Conservation (phyloP, 2,888 invertebrate genomes). For the Galerucella nymphaeae region DNA sequence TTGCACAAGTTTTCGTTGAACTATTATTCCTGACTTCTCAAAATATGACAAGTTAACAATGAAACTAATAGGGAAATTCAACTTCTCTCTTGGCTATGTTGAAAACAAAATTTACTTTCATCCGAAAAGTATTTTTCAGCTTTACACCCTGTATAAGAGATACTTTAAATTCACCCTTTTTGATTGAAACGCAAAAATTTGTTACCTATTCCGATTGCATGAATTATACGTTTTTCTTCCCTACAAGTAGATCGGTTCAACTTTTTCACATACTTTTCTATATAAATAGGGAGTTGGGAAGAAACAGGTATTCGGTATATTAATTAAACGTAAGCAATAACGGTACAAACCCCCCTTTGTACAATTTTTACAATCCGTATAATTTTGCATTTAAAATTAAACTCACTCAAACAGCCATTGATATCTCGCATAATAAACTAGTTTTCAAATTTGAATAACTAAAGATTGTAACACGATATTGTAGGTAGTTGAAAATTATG, state of each 20-base stretch:
- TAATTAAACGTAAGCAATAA: slow-evolving; percentile 17
- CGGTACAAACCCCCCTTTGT: slow-evolving; percentile 8
- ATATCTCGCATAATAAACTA: neutral
- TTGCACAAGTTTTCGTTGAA: too few relatives aligned
- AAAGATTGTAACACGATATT: neutral
- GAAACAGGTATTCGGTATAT: slow-evolving; percentile 6
- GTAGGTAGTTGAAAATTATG: neutral
- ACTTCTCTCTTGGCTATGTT: too few relatives aligned
- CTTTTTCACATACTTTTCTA: neutral
- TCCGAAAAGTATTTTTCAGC: too few relatives aligned
- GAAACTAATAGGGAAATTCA: too few relatives aligned
- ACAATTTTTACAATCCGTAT: slow-evolving; percentile 27
- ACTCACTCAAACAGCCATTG: neutral
- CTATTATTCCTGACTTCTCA: too few relatives aligned
- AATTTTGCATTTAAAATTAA: slow-evolving; percentile 30
- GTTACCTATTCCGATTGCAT: neutral
- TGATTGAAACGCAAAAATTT: neutral
- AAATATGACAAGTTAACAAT: too few relatives aligned
- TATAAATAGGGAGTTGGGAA: neutral
- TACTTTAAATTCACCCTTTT: slow-evolving; percentile 42
- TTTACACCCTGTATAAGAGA: neutral
- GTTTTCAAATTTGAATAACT: neutral
- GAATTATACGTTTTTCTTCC: neutral
- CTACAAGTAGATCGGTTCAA: neutral
- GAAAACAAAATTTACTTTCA: too few relatives aligned